Percentiles rank a stretch among this genome's conserved stretches.
These are phyloP conservation scores for Rosalia funebris DNA, from an alignment of 2,888 invertebrate genomes.

Conservation along the genomic window DNA sequence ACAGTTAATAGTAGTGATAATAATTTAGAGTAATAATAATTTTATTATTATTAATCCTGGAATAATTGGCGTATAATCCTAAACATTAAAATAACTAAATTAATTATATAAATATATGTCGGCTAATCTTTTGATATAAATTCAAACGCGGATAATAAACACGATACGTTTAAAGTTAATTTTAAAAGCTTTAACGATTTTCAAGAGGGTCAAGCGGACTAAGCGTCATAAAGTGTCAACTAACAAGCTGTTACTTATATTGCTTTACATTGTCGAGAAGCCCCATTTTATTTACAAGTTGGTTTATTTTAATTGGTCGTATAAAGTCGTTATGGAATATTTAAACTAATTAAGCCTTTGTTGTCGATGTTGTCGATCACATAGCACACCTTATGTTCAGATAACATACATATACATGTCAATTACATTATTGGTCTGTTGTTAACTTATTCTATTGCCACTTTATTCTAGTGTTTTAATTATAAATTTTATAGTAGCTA, in stretches of 20 bases:
- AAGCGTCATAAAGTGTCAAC: slow-evolving; percentile 4
- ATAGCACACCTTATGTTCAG: slow-evolving; percentile 9
- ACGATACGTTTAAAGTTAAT: too few species aligned
- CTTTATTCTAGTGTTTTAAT: slow-evolving; percentile 5
- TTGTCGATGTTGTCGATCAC: slow-evolving; percentile 27
- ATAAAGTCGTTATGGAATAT: slow-evolving; percentile 35
- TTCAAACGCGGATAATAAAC: too few species aligned
- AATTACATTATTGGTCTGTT: slow-evolving; percentile 13
- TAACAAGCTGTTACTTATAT: slow-evolving; percentile 25
- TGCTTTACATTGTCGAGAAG: slow-evolving; percentile 18
- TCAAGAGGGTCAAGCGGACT: background rate
- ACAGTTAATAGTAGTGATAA: too few species aligned
- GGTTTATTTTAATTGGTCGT: slow-evolving; percentile 34
- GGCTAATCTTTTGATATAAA: too few species aligned
- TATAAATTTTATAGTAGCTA: background rate
- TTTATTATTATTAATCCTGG: too few species aligned
- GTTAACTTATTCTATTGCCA: slow-evolving; percentile 13
- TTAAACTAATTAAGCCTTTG: slow-evolving; percentile 29
- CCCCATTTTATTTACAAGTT: slow-evolving; percentile 24
- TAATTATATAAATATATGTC: too few species aligned
- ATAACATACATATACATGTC: slow-evolving; percentile 7
- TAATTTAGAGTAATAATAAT: too few species aligned
- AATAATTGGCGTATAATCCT: too few species aligned
- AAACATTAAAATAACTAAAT: too few species aligned
- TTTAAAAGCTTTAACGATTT: background rate